Evolutionary conservation across 2,797 vertebrate species (phyloP).

Genomic region (Notolepis coatsorum): DNA sequence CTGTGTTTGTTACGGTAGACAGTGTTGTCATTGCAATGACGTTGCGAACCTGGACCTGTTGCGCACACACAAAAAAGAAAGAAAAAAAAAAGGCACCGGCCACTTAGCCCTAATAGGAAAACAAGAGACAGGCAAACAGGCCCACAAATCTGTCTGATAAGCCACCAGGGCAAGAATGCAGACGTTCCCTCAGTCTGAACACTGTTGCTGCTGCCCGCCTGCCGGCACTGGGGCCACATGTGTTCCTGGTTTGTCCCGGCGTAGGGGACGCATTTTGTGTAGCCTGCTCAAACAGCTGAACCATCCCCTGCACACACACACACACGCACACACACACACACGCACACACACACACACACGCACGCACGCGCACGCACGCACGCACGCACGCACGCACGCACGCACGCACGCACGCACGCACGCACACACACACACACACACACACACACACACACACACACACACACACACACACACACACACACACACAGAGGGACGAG

Average conservation of each 20-base stretch:
- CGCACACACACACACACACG: no score
- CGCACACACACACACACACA: no score
- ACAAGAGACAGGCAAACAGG: not conserved
- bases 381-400: no score
- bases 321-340: not conserved
- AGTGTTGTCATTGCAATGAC: constrained; percentile 37
- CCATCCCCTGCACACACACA: constrained; percentile 36
- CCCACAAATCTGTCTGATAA: constrained; percentile 54
- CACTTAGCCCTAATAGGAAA: constrained; percentile 45
- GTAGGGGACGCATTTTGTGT: constrained; percentile 64
- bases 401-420: no score
- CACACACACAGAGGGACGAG: constrained; percentile 52
- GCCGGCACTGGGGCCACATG: constrained; percentile 68
- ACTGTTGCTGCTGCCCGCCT: constrained; percentile 31
- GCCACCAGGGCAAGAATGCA: constrained; percentile 47
- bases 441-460: no score
- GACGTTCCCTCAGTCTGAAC: constrained; percentile 51
- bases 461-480: constrained; percentile 11
- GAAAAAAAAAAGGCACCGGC: constrained; percentile 22
- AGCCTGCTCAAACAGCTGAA: constrained; percentile 77
- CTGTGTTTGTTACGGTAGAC: constrained; percentile 25
- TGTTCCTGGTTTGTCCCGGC: constrained; percentile 71
- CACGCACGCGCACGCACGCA: no score
- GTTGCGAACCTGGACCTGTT: constrained; percentile 29
- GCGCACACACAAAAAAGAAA: no score